Percentiles rank a stretch among this genome's conserved stretches.
Evolutionary conservation across 2,888 invertebrate genomes (phyloP).

Genomic region (Agrochola lychnidis): DNA sequence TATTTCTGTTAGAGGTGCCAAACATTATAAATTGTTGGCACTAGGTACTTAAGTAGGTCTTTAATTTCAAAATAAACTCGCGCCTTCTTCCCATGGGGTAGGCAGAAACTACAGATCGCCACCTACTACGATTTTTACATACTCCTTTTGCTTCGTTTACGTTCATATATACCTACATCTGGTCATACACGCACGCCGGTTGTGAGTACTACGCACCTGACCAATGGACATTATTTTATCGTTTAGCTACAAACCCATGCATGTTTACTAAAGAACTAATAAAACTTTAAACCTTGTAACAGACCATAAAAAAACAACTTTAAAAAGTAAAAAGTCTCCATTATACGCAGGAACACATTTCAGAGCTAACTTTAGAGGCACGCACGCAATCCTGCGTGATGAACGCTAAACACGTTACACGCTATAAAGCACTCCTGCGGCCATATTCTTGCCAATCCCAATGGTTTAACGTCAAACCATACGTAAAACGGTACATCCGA

Average conservation of each 20-base stretch:
- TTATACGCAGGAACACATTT: slow-evolving; percentile 50
- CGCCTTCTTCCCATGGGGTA: not conserved
- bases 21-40: too few species aligned
- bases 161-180: not conserved
- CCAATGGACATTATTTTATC: not conserved
- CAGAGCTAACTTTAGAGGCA: slow-evolving; percentile 38
- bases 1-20: too few species aligned
- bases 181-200: not conserved
- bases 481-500: slow-evolving; percentile 31
- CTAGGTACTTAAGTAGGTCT: too few species aligned
- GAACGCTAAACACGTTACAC: slow-evolving; percentile 50
- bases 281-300: slow-evolving; percentile 23
- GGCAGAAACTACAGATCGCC: not conserved
- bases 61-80: not conserved
- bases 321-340: slow-evolving; percentile 35
- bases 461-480: slow-evolving; percentile 11
- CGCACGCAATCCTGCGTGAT: slow-evolving; percentile 69
- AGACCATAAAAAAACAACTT: slow-evolving; percentile 15
- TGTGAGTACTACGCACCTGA: not conserved
- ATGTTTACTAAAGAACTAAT: not conserved
- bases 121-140: not conserved
- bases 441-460: slow-evolving; percentile 29
- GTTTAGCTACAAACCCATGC: not conserved
- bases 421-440: slow-evolving; percentile 40
- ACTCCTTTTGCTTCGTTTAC: not conserved